These are phyloP conservation scores for Turritopsis dohrnii DNA, from an alignment of 30 jellyfish, hydroid and myxozoan genomes.

Conservation along the genomic window DNA sequence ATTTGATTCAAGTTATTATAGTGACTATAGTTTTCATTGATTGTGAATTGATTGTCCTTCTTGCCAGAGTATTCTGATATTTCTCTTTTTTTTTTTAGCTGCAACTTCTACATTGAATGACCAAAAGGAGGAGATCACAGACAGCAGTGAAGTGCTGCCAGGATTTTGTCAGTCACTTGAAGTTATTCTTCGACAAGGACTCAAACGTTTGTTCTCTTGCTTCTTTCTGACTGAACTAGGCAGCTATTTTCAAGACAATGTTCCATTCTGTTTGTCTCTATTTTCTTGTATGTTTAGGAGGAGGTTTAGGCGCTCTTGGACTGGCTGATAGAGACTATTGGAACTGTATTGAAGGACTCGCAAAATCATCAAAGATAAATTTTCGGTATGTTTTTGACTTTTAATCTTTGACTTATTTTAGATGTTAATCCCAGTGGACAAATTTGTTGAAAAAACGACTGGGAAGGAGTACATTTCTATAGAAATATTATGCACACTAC, in stretches of 20 bases:
- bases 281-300: constrained; percentile 22
- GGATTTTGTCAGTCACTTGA: constrained; percentile 81
- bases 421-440: not conserved
- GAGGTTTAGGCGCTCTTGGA: constrained; percentile 78
- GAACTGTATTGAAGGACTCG: constrained; percentile 70
- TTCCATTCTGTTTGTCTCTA: too few species aligned
- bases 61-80: not conserved
- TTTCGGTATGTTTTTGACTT: constrained; percentile 30
- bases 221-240: not conserved
- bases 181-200: constrained; percentile 60
- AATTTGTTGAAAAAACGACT: not conserved
- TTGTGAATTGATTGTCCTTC: too few species aligned
- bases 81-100: not conserved
- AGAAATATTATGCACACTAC: not conserved
- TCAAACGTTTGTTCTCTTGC: constrained; percentile 41
- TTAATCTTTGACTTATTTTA: not conserved
- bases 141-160: constrained; percentile 51
- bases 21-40: too few species aligned
- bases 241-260: too few species aligned
- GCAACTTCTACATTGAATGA: constrained; percentile 31
- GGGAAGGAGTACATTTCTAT: not conserved
- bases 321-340: constrained; percentile 80
- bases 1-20: too few species aligned
- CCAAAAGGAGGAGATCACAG: constrained; percentile 64
- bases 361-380: constrained; percentile 58